Base-by-base conservation (phyloP, 1,140 invertebrate species). In the Zaprionus gabonicus region DNA sequence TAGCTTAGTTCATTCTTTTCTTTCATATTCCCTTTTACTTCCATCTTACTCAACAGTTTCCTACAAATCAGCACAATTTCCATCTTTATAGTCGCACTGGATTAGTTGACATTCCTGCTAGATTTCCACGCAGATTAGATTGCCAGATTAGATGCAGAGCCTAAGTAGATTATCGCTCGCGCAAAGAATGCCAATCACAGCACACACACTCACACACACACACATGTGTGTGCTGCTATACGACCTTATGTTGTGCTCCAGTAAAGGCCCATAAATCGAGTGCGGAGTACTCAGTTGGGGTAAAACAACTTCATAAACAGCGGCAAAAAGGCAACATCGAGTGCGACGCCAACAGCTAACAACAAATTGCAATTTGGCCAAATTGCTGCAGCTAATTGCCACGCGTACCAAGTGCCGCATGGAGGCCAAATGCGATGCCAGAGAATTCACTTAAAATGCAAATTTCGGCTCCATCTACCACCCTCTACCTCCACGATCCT, bases 401-500 rank as follows among this genome's bases (percentile, higher is more conserved):
- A 87, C 84, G 84, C 87, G 85, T 87, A 84, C 60, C 78, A 58
- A 69, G 55, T 65, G 46, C 46, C 17, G 38, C 38, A 41, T 41
- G 41, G n/a, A 17, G 41, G 41, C 73, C 83, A 80, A 87, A 87
- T 86, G 83, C 86, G 88, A 46, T 46, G 41, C 41, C 81, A 85
- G 82, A 87, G 84, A 87, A 88, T 87, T 88, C 84, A 88, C 84
- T 87, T 87, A 87, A 87, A 87, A 87, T 87, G 84, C 84, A 81
- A 87, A 87, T 87, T 78, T 77, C 6, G 41, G n/a, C 41, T 46
- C n/a, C 41, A 46, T 46, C 41, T 6, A n/a, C 6, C n/a, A 7
- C n/a, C 41, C 41, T 1, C n/a, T 17, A 2, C n/a, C 63, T 46
- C 44, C 56, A 66, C 17, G 38, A 41, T 20, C 38, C 46, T 41